These are phyloP conservation scores for Listronotus bonariensis DNA, from an alignment of 1,140 invertebrate species.

Conservation along the genomic window DNA sequence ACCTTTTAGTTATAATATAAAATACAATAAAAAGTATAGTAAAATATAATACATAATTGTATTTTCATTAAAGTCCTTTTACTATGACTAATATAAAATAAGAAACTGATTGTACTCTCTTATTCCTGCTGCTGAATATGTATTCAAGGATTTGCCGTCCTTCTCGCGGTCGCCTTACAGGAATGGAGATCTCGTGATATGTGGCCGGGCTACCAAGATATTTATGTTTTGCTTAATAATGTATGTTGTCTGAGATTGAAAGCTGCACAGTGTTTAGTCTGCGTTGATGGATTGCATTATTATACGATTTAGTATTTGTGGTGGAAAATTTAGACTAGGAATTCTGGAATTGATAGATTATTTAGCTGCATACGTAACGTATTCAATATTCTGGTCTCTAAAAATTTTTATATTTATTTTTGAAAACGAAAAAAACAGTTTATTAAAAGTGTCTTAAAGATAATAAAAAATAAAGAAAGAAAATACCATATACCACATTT, in stretches of 20 bases:
- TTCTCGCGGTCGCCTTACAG: constrained; percentile 24
- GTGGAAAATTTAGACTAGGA: background rate
- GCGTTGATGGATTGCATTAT: constrained; percentile 11
- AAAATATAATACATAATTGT: no score
- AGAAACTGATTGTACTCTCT: constrained; percentile 25
- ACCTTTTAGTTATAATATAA: no score
- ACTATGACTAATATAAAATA: background rate
- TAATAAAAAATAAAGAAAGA: no score
- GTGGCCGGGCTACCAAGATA: constrained; percentile 28
- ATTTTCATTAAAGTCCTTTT: no score
- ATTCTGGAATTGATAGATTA: background rate
- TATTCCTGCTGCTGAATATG: constrained; percentile 29
- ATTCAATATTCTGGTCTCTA: no score
- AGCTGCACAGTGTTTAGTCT: constrained; percentile 14
- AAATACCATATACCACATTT: no score
- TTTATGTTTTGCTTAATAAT: constrained; percentile 31
- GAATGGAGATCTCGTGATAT: constrained; percentile 31
- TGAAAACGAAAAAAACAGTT: no score
- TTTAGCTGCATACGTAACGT: background rate
- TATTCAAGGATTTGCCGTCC: constrained; percentile 27
- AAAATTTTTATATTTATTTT: no score
- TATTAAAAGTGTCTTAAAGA: no score
- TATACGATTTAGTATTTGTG: constrained; percentile 15
- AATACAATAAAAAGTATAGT: no score
- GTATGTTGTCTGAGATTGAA: constrained; percentile 22